phyloP scores from a whole-genome alignment of 2,113 vertebrate genomes.

The Suricata suricatta region DNA sequence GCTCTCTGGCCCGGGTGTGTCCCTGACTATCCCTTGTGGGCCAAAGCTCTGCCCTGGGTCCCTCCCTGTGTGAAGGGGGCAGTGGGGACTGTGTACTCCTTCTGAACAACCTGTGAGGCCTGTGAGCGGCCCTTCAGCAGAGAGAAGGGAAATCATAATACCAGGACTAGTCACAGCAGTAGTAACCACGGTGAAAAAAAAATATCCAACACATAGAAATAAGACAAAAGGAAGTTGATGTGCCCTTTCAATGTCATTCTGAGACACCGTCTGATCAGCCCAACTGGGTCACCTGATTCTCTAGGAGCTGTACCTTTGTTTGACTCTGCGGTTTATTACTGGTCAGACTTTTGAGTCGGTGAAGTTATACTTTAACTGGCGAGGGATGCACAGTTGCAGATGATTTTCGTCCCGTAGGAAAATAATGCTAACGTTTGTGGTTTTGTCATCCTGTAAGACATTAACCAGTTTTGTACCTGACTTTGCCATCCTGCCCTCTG shows the following conservation, averaged over 20 bases:
- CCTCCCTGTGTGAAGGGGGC: background rate
- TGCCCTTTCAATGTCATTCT: background rate
- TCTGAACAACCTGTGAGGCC: background rate
- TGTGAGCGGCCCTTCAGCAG: background rate
- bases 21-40: accelerated
- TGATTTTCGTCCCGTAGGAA: background rate
- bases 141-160: background rate
- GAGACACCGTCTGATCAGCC: background rate
- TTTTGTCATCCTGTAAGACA: background rate
- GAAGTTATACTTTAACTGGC: background rate
- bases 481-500: background rate
- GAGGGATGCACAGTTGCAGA: background rate
- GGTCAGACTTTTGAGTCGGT: background rate
- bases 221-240: background rate
- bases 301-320: background rate
- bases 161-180: background rate
- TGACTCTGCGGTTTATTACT: background rate
- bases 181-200: background rate
- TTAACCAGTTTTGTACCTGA: background rate
- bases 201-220: background rate
- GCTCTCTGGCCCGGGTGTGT: background rate
- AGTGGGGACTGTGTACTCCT: background rate
- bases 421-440: background rate
- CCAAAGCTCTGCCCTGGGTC: background rate
- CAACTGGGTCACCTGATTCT: background rate